phyloP scores from a whole-genome alignment of 2,797 vertebrate genomes.

The Hypotaenidia okinawae region DNA sequence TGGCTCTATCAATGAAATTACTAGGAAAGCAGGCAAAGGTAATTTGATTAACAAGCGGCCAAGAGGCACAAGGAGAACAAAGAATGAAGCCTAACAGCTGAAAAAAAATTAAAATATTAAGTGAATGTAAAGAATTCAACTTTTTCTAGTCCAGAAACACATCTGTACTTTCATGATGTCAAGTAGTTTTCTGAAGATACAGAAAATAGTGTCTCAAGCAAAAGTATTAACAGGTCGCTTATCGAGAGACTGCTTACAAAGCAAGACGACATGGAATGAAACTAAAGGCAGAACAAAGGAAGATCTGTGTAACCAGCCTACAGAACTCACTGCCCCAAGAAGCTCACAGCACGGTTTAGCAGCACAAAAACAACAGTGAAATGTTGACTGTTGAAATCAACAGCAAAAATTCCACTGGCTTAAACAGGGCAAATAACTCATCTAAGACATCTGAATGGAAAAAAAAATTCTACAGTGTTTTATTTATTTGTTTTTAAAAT shows the following conservation, averaged over 20 bases:
- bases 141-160: not conserved
- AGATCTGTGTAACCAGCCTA: not conserved
- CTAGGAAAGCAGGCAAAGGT: not conserved
- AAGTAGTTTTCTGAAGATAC: not conserved
- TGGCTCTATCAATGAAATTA: not conserved
- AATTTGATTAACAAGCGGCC: not conserved
- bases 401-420: not conserved
- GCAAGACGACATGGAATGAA: not conserved
- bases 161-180: not conserved
- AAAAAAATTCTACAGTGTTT: not conserved
- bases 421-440: not conserved
- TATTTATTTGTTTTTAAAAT: not conserved
- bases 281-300: conserved; percentile 10
- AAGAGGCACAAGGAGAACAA: not conserved
- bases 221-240: not conserved
- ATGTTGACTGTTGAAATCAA: not conserved
- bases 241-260: not conserved
- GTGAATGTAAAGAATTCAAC: not conserved
- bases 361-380: not conserved
- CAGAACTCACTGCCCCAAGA: not conserved
- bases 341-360: not conserved
- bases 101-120: not conserved
- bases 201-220: not conserved
- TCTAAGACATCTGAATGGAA: not conserved
- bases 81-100: not conserved